Conservation (phyloP, 2,797 vertebrate species). For the Megaceryle alcyon region DNA sequence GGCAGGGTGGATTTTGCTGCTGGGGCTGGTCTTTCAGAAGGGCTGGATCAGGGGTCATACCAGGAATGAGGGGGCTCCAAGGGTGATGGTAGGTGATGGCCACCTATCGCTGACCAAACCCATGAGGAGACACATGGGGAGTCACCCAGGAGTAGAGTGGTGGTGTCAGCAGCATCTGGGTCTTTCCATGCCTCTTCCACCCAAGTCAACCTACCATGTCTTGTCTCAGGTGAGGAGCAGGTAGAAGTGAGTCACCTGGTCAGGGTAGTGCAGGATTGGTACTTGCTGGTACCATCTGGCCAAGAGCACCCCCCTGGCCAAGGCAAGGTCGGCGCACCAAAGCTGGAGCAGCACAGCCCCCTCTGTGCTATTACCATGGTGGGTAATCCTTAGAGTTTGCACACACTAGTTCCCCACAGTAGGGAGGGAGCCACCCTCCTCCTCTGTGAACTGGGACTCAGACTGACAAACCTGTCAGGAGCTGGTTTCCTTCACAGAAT, state of each 20-base stretch:
- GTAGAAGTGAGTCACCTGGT: neutral
- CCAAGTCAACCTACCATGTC: neutral
- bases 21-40: neutral
- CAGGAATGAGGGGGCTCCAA: neutral
- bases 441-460: neutral
- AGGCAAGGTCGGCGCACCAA: neutral
- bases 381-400: neutral
- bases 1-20: neutral
- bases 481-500: neutral
- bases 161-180: neutral
- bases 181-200: neutral
- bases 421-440: neutral
- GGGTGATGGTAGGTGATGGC: neutral
- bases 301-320: neutral
- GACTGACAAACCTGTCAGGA: neutral
- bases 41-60: neutral
- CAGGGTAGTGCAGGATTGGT: neutral
- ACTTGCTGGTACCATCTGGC: neutral
- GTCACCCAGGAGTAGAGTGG: neutral
- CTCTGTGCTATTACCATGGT: rapidly evolving
- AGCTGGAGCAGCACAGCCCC: neutral
- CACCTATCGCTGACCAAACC: neutral
- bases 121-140: neutral
- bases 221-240: neutral
- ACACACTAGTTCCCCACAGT: rapidly evolving